Evolutionary conservation across 1,140 invertebrate genomes (phyloP).

Genomic region (Euura lappo): DNA sequence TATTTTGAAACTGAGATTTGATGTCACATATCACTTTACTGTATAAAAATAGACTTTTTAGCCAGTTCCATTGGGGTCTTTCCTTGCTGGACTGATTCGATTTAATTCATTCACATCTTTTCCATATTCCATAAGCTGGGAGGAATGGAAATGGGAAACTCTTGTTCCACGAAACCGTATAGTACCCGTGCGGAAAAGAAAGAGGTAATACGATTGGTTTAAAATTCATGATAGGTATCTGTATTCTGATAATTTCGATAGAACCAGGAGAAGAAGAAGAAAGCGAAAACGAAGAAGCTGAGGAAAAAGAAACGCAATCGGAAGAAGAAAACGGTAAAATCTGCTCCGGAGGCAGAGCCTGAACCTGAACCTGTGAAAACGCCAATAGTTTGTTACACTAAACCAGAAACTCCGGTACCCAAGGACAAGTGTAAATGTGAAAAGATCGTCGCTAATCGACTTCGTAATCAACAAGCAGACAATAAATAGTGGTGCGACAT

Average conservation of each 20-base stretch:
- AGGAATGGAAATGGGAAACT: background rate
- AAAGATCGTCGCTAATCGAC: conserved; percentile 6
- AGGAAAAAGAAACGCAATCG: background rate
- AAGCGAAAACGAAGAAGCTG: background rate
- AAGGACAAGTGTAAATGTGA: conserved; percentile 19
- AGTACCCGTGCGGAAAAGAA: background rate
- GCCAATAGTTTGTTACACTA: no score
- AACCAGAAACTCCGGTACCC: background rate
- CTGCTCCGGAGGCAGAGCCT: background rate
- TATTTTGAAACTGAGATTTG: no score
- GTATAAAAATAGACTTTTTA: background rate
- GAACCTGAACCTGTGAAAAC: conserved; percentile 1
- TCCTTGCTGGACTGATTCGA: no score
- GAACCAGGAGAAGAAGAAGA: no score
- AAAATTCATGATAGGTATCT: background rate
- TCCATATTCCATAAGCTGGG: no score
- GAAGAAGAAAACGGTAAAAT: background rate
- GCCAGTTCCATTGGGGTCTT: background rate
- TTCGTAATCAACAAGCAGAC: conserved; percentile 10
- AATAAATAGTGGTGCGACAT: background rate
- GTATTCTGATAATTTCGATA: no score
- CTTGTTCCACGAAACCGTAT: background rate
- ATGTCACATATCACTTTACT: background rate
- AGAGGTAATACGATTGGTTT: background rate
- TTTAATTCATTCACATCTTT: no score